phyloP scores from a whole-genome alignment of 1,140 invertebrate genomes.

The Cotesia typhae region DNA sequence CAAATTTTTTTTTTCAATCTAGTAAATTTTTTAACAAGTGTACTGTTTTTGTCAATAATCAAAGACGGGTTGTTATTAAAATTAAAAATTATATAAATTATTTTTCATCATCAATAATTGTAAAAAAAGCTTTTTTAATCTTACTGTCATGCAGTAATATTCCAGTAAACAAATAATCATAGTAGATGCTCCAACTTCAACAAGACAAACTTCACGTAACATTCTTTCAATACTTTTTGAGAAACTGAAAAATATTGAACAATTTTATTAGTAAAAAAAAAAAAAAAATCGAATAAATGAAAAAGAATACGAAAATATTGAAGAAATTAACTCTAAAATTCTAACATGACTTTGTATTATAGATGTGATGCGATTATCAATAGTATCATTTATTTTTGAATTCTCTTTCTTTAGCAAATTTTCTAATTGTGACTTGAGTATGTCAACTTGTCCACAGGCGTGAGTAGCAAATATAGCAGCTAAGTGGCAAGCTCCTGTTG shows the following conservation, averaged over 20 bases:
- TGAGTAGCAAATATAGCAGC: conserved; percentile 47
- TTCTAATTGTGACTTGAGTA: conserved; percentile 38
- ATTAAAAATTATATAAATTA: too few species aligned
- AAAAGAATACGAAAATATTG: neutral
- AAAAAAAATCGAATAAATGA: neutral
- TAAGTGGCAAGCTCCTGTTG: conserved; percentile 42
- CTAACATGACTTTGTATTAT: conserved; percentile 40
- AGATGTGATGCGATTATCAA: conserved; percentile 7
- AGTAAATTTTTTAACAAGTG: too few species aligned
- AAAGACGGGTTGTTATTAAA: too few species aligned
- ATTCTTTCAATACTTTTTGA: conserved; percentile 40
- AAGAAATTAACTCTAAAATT: conserved; percentile 36
- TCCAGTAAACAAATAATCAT: conserved; percentile 44
- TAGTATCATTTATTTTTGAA: neutral
- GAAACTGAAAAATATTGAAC: conserved; percentile 40
- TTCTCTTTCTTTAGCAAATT: conserved; percentile 21
- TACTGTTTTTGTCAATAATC: too few species aligned
- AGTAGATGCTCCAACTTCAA: conserved; percentile 46
- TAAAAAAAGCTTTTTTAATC: conserved; percentile 16
- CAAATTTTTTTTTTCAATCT: too few species aligned
- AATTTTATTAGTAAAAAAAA: neutral
- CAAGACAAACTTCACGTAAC: conserved; percentile 42
- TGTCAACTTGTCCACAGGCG: conserved; percentile 45
- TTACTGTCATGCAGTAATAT: conserved; percentile 42
- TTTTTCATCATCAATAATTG: too few species aligned